Percentiles rank a stretch among this genome's conserved stretches.
These are phyloP conservation scores for Apolygus lucorum DNA, from an alignment of 1,140 invertebrate genomes.

Conservation along the genomic window DNA sequence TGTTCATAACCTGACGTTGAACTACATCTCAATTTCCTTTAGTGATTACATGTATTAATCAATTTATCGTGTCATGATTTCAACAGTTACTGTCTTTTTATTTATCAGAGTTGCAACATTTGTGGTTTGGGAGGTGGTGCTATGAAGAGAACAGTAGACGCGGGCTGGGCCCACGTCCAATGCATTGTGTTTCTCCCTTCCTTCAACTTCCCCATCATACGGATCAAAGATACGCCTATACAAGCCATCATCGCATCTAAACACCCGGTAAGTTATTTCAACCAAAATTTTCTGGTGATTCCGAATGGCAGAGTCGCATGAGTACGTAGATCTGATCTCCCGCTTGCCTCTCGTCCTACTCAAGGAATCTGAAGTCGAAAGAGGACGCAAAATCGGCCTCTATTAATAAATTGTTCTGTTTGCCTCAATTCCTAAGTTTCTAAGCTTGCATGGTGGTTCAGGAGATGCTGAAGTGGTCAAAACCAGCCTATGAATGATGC, in stretches of 20 bases:
- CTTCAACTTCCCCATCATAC: neutral
- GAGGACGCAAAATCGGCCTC: too few species aligned
- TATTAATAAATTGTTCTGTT: too few species aligned
- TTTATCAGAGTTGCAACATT: slow-evolving; percentile 35
- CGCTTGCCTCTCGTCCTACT: too few species aligned
- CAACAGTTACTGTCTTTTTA: slow-evolving; percentile 23
- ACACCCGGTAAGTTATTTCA: slow-evolving; percentile 15
- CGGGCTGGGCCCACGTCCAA: slow-evolving; percentile 48
- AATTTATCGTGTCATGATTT: neutral
- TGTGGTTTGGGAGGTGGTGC: slow-evolving; percentile 50
- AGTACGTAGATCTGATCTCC: too few species aligned
- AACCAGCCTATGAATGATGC: too few species aligned
- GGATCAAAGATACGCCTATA: slow-evolving; percentile 34
- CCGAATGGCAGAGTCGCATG: too few species aligned
- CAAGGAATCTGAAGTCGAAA: too few species aligned
- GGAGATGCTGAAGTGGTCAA: too few species aligned
- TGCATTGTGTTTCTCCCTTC: slow-evolving; percentile 41
- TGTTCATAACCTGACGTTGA: neutral
- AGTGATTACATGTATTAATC: slow-evolving; percentile 34
- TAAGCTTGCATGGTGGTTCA: too few species aligned
- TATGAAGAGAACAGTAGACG: slow-evolving; percentile 49
- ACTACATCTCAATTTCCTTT: slow-evolving; percentile 20
- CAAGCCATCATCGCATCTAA: neutral
- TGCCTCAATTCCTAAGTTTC: too few species aligned
- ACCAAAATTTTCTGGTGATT: too few species aligned